Percentiles rank a stretch among this genome's conserved stretches.
Evolutionary conservation across 1,140 invertebrate genomes (phyloP).

Genomic region (Drosophila trapezifrons): DNA sequence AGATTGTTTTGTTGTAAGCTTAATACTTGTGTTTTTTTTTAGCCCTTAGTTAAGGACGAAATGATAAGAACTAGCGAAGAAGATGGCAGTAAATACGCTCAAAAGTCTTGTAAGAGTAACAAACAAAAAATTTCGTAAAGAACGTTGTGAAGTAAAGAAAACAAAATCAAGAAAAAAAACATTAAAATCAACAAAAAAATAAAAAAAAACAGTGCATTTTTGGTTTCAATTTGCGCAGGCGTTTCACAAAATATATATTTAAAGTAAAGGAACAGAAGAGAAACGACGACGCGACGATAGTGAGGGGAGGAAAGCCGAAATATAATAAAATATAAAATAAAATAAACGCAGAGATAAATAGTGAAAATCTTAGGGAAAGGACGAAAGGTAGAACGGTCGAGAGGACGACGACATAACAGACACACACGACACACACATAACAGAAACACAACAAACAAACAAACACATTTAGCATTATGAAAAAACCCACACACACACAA

Average conservation of each 20-base stretch:
- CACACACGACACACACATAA: conserved; percentile 9
- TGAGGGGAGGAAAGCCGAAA: conserved; percentile 41
- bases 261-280: neutral
- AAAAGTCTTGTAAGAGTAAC: conserved; percentile 55
- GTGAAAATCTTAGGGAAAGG: conserved; percentile 65
- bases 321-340: conserved; percentile 73
- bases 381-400: conserved; percentile 17
- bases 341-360: conserved; percentile 52
- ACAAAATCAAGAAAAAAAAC: conserved; percentile 31
- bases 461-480: conserved; percentile 53
- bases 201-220: conserved; percentile 54
- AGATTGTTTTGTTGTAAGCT: conserved; percentile 35
- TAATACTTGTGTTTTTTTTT: conserved; percentile 27
- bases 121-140: conserved; percentile 27
- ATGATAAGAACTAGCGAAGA: conserved; percentile 16
- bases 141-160: conserved; percentile 21
- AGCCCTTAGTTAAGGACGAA: conserved; percentile 23
- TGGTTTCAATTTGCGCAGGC: conserved; percentile 61
- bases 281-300: too few relatives aligned
- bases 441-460: conserved; percentile 31
- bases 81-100: conserved; percentile 61
- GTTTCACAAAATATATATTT: conserved; percentile 14
- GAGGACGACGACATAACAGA: conserved; percentile 6
- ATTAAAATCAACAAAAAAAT: conserved; percentile 45
- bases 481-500: conserved; percentile 27